phyloP scores from a whole-genome alignment of 1,140 invertebrate genomes.

The Conus ventricosus region DNA sequence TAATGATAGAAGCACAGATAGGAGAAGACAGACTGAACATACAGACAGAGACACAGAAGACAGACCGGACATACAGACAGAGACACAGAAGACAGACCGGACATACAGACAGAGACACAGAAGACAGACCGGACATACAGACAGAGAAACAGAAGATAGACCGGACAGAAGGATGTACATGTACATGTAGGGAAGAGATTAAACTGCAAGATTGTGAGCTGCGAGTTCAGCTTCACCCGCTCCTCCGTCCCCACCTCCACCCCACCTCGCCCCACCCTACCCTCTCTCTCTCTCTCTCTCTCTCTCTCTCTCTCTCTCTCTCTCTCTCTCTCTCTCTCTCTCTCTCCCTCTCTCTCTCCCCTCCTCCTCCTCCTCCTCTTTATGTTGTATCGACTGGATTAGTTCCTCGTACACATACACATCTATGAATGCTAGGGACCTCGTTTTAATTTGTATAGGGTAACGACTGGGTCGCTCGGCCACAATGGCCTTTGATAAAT shows the following conservation, averaged over 20 bases:
- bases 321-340: slow-evolving; percentile 26
- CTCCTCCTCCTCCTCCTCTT: slow-evolving; percentile 3
- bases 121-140: background rate
- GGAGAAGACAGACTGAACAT: background rate
- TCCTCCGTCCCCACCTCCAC: background rate
- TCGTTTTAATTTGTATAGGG: background rate
- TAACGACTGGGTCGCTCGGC: background rate
- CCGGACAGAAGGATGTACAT: too few relatives aligned
- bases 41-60: too few relatives aligned
- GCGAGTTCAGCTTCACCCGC: background rate
- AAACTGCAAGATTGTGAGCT: too few relatives aligned
- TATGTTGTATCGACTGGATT: background rate
- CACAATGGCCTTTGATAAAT: background rate
- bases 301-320: slow-evolving; percentile 37
- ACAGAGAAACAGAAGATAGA: too few relatives aligned
- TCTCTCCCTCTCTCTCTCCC: background rate
- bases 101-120: background rate
- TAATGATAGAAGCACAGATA: background rate
- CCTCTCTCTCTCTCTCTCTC: slow-evolving; percentile 36
- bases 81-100: background rate
- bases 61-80: too few relatives aligned
- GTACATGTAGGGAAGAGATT: background rate
- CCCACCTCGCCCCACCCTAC: slow-evolving; percentile 1
- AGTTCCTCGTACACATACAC: too few relatives aligned
- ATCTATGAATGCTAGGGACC: background rate